Conservation (phyloP, 2,888 invertebrate species). For the Cyclophora albipunctata region DNA sequence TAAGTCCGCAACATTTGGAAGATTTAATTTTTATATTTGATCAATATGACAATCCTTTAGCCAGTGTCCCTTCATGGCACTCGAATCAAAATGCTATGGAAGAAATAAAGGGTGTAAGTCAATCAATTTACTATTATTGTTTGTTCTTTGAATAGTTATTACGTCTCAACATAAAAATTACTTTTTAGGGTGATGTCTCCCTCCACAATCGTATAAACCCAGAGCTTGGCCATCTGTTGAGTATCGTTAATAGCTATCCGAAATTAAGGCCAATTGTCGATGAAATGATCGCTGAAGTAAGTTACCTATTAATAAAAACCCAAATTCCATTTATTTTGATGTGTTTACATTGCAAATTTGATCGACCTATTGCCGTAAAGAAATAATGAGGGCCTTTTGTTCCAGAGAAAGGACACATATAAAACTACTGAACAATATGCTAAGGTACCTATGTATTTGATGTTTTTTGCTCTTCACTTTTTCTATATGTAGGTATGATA, state of each 20-base stretch:
- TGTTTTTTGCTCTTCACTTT: too few species aligned
- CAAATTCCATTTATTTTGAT: background rate
- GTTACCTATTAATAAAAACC: background rate
- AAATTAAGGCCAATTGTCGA: slow-evolving; percentile 40
- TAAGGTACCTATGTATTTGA: too few species aligned
- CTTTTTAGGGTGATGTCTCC: slow-evolving; percentile 48
- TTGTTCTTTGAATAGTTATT: too few species aligned
- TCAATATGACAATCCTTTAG: slow-evolving; percentile 51
- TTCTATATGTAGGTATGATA: too few species aligned
- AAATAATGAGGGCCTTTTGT: background rate
- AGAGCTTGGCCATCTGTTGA: slow-evolving; percentile 54
- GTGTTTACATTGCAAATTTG: background rate
- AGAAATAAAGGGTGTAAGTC: slow-evolving; percentile 52
- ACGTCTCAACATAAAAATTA: too few species aligned
- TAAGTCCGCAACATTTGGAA: slow-evolving; percentile 47
- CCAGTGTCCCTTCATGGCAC: slow-evolving; percentile 19
- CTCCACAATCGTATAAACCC: slow-evolving; percentile 58
- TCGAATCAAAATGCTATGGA: slow-evolving; percentile 55
- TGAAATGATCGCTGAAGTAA: slow-evolving; percentile 44
- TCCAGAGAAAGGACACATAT: slow-evolving; percentile 34
- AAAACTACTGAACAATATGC: background rate
- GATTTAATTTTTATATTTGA: slow-evolving; percentile 59
- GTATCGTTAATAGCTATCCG: slow-evolving; percentile 57
- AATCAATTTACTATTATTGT: too few species aligned
- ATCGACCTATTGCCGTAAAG: background rate